Base-by-base conservation (phyloP, 2,888 invertebrate species). In the Gonocerus acuteangulatus region DNA sequence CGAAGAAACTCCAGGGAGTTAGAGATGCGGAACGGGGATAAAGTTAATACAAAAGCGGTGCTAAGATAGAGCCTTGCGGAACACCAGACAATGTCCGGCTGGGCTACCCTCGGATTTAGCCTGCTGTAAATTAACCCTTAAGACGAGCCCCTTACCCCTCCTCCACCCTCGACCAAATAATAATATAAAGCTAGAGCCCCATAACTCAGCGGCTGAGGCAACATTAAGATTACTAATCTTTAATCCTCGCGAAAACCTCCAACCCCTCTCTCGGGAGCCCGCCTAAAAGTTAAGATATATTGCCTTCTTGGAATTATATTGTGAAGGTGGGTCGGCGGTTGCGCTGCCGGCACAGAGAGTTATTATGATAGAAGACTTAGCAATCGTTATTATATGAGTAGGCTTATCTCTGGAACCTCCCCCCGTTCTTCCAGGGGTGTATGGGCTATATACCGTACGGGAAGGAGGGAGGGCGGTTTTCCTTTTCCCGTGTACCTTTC, bases 201-300 rank as follows among this genome's bases (percentile, higher is more conserved):
- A 70, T 69, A 70, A 70, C 67, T 70, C 70, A 34, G 51, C 34
- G 34, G 32, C 58, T 48, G 49, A 21, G 49, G 68, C 68, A 68
- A 70, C 70, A 70, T 70, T 70, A 70, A 70, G 70, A 70, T 70
- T 68, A 69, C 69, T 70, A 69, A 70, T 70, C 70, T 69, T 69
- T 70, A 70, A 70, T 69, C 70, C 62, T 64, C 48, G 27, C 36
- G 49, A 21, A 39, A 15, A 39, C 44, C 16, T 23, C n/a, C 62
- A 45, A 19, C 32, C 36, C 44, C 51, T 51, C 54, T 59, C 61
- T 61, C 62, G 56, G 34, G 59, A 27, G 44, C 45, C 42, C 66
- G 65, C 63, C 67, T 67, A 69, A 69, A 70, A 70, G 69, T 70
- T 70, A 69, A 70, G 70, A 70, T 70, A 69, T 70, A 70, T 68